phyloP scores from a whole-genome alignment of 2,113 vertebrate genomes.

The Alethe castanea region DNA sequence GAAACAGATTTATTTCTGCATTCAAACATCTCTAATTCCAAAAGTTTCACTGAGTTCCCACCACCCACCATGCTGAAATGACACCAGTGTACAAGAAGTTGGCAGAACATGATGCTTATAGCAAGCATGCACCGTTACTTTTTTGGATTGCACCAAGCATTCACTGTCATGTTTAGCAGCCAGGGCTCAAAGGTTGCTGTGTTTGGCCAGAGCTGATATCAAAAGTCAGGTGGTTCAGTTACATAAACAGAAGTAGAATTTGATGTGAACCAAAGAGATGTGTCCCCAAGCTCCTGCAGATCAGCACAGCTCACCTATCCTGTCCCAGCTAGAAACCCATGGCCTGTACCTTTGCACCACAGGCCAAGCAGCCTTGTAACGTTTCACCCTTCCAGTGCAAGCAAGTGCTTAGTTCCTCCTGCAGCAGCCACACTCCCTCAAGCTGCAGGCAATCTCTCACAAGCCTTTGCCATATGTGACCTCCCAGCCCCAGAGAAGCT shows the following conservation, averaged over 20 bases:
- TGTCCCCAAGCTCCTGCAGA: background rate
- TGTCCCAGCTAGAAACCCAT: background rate
- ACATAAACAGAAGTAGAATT: background rate
- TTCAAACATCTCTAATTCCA: background rate
- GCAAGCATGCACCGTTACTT: background rate
- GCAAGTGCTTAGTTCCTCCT: background rate
- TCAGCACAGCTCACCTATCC: background rate
- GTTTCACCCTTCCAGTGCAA: background rate
- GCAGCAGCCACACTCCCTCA: background rate
- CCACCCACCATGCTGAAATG: background rate
- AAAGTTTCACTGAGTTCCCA: background rate
- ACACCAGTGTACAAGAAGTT: background rate
- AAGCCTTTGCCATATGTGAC: background rate
- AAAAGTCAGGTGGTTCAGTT: background rate
- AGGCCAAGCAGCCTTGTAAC: fast-evolving
- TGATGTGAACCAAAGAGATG: background rate
- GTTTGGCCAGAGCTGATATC: background rate
- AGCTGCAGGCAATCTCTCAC: background rate
- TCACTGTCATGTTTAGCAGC: background rate
- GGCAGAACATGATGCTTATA: background rate
- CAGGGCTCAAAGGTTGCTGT: background rate
- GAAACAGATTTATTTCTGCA: slow-evolving; percentile 23
- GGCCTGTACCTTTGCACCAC: background rate
- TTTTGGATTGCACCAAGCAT: background rate
- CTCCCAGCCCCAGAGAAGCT: background rate